Evolutionary conservation across 92 coral and sea anemone genomes (phyloP).

Genomic region (Parazoanthus swiftii): DNA sequence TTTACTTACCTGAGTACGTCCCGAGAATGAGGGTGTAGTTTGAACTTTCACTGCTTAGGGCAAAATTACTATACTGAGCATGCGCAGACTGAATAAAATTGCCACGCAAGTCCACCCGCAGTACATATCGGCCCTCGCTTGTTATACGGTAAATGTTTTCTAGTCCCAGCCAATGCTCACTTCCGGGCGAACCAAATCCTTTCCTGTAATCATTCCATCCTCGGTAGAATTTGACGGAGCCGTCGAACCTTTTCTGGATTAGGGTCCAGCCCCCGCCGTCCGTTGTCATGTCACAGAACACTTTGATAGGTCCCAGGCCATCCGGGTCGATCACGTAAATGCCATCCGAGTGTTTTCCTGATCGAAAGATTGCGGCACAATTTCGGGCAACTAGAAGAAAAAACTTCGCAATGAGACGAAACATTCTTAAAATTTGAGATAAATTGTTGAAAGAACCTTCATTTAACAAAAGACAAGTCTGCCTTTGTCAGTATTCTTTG

Average conservation of each 20-base stretch:
- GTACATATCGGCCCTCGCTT: slow-evolving; percentile 41
- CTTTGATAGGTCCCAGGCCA: slow-evolving; percentile 60
- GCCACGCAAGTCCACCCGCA: slow-evolving; percentile 56
- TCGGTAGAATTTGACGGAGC: slow-evolving; percentile 69
- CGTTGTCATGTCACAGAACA: slow-evolving; percentile 79
- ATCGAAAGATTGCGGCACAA: slow-evolving; percentile 65
- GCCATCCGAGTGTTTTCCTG: slow-evolving; percentile 62
- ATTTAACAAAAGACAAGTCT: no score
- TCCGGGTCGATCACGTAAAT: slow-evolving; percentile 76
- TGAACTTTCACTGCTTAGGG: slow-evolving; percentile 36
- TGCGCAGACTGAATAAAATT: slow-evolving; percentile 45
- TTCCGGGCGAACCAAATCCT: slow-evolving; percentile 38
- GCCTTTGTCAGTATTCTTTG: no score
- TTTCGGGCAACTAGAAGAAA: slow-evolving; percentile 27
- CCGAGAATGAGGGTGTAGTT: slow-evolving; percentile 55
- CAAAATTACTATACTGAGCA: slow-evolving; percentile 57
- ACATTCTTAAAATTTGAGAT: no score
- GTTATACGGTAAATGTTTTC: slow-evolving; percentile 59
- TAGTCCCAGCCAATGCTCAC: slow-evolving; percentile 52
- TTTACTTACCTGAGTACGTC: slow-evolving; percentile 24
- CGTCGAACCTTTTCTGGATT: slow-evolving; percentile 71
- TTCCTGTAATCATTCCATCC: slow-evolving; percentile 64
- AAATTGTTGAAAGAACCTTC: no score
- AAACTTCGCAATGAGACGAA: no score
- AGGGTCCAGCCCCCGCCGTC: slow-evolving; percentile 89